Evolutionary conservation across 2,797 vertebrate species (phyloP).

Genomic region (Parauchenoglanis punctatus): DNA sequence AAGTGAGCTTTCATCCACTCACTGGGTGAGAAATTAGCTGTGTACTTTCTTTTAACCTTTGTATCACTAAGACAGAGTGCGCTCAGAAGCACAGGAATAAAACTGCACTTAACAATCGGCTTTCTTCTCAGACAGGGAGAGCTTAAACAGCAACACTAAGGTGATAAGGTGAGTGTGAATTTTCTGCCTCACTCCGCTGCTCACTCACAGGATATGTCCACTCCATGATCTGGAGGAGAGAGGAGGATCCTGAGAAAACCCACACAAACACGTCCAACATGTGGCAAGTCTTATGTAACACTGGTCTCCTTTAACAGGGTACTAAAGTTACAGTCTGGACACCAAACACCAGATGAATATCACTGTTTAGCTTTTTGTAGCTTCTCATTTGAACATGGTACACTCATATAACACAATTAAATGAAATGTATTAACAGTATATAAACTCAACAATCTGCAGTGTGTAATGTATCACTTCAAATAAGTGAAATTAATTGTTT

Average conservation of each 20-base stretch:
- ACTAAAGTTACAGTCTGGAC: slow-evolving; percentile 1
- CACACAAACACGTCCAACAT: slow-evolving; percentile 13
- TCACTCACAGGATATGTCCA: slow-evolving; percentile 26
- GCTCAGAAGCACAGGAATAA: slow-evolving; percentile 13
- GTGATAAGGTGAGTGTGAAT: slow-evolving; percentile 28
- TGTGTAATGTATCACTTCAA: not conserved
- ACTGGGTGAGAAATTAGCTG: slow-evolving; percentile 6
- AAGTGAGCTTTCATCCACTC: slow-evolving; percentile 3
- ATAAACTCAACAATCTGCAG: slow-evolving; percentile 7
- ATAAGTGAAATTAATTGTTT: not conserved
- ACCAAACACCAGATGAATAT: not conserved
- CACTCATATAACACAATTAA: not conserved
- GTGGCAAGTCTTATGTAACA: slow-evolving; percentile 25
- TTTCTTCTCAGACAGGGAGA: slow-evolving; percentile 39
- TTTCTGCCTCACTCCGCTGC: slow-evolving; percentile 18
- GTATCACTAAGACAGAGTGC: slow-evolving; percentile 1
- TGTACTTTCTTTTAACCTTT: not conserved
- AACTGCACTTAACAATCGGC: slow-evolving; percentile 40
- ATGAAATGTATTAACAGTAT: not conserved
- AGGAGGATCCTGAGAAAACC: slow-evolving; percentile 38
- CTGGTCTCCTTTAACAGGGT: not conserved
- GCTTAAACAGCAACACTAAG: slow-evolving; percentile 31
- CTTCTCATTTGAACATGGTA: not conserved
- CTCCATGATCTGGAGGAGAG: slow-evolving; percentile 29
- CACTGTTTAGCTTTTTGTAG: not conserved